Conservation (phyloP, 2,888 invertebrate genomes). For the Stegana nigrithorax region DNA sequence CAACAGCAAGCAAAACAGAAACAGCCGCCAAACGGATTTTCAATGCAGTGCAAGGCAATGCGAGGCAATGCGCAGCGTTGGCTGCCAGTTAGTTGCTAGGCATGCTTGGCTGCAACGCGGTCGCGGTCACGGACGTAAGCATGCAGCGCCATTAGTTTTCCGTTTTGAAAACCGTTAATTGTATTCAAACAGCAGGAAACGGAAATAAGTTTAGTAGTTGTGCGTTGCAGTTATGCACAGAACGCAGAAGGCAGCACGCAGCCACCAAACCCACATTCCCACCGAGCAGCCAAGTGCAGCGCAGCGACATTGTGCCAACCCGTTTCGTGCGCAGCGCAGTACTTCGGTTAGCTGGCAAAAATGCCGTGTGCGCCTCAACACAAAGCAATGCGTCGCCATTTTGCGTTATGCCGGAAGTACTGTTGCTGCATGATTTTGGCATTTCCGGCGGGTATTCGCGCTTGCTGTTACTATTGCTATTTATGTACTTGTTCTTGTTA, state of each 20-base stretch:
- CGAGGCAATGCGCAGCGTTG: neutral
- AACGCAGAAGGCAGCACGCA: neutral
- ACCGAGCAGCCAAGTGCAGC: neutral
- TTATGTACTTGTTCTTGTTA: neutral
- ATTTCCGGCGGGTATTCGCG: neutral
- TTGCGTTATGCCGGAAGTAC: conserved; percentile 8
- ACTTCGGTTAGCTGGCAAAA: too few relatives aligned
- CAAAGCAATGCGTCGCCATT: neutral
- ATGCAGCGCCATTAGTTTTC: conserved; percentile 8
- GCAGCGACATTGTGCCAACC: too few relatives aligned
- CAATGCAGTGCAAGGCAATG: neutral
- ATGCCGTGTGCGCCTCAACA: too few relatives aligned
- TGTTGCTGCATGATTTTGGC: too few relatives aligned
- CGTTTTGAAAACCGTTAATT: conserved; percentile 40
- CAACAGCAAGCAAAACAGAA: neutral
- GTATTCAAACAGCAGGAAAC: conserved; percentile 49
- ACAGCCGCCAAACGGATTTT: neutral
- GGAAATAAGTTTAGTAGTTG: conserved; percentile 51
- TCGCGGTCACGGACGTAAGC: too few relatives aligned
- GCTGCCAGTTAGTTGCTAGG: too few relatives aligned
- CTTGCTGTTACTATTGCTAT: neutral
- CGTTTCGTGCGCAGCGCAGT: neutral
- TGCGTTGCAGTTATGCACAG: conserved; percentile 10
- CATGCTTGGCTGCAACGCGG: neutral
- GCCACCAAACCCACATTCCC: neutral